These are phyloP conservation scores for Gavialis gangeticus DNA, from an alignment of 2,113 vertebrate species.

Conservation along the genomic window DNA sequence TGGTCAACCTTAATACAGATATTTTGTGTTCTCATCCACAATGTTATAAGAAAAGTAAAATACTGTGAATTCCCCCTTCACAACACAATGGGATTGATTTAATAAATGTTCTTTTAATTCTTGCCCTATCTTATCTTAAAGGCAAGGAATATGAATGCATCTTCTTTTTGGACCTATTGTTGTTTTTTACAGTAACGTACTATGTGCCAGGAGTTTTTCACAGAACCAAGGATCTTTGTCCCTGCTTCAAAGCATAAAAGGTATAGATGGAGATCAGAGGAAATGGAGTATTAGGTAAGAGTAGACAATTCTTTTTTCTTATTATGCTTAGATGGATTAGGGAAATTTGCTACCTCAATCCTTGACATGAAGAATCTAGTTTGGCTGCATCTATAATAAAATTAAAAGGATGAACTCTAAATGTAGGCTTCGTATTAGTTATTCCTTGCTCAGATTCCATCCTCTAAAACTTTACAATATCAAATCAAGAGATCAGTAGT, in stretches of 20 bases:
- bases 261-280: background rate
- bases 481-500: background rate
- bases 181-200: constrained; percentile 16
- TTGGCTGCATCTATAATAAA: background rate
- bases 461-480: background rate
- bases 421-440: background rate
- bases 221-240: background rate
- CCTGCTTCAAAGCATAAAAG: background rate
- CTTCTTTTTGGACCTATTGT: background rate
- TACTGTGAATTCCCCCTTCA: background rate
- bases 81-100: background rate
- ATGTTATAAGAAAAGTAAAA: background rate
- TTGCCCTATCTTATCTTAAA: background rate
- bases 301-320: background rate
- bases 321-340: background rate
- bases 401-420: background rate
- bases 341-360: constrained; percentile 20
- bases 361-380: constrained; percentile 17
- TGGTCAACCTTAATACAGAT: constrained; percentile 2
- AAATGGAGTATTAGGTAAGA: constrained; percentile 2
- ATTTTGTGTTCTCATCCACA: background rate
- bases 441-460: background rate
- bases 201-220: background rate
- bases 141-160: background rate
- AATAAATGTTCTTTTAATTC: background rate